Evolutionary conservation across 2,888 invertebrate genomes (phyloP).

Genomic region (Pristionchus maxplancki): DNA sequence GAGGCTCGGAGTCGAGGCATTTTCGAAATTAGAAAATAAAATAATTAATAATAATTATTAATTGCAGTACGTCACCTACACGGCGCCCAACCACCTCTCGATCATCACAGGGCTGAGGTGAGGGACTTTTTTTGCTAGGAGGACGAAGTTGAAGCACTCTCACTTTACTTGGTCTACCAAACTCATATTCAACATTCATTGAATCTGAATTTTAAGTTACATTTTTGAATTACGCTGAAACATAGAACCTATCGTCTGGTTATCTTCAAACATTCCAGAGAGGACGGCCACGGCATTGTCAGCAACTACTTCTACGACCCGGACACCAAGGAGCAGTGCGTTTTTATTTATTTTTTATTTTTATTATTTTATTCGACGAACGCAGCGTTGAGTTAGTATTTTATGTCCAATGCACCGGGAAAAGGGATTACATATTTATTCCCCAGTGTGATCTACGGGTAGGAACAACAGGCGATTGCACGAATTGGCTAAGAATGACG

Average conservation of each 20-base stretch:
- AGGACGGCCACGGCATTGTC: slow-evolving; percentile 67
- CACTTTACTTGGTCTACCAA: background rate
- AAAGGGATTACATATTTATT: no score
- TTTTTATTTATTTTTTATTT: background rate
- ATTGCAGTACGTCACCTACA: slow-evolving; percentile 49
- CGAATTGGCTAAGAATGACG: background rate
- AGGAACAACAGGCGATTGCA: no score
- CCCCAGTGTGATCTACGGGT: no score
- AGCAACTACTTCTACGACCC: slow-evolving; percentile 67
- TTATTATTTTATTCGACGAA: background rate
- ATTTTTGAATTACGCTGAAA: no score
- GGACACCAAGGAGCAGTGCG: slow-evolving; percentile 58
- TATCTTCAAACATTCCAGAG: slow-evolving; percentile 40
- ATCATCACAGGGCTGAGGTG: slow-evolving; percentile 55
- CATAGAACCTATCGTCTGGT: no score
- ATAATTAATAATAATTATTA: background rate
- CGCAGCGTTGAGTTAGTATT: no score
- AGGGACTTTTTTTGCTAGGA: no score
- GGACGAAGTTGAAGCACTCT: background rate
- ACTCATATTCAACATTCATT: no score
- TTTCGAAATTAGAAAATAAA: background rate
- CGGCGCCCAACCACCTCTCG: slow-evolving; percentile 41
- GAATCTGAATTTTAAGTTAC: no score
- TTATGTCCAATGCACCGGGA: no score
- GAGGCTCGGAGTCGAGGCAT: background rate